Percentiles rank a stretch among this genome's conserved stretches.
Evolutionary conservation across 2,888 invertebrate genomes (phyloP).

Genomic region (Dasypogon diadema): DNA sequence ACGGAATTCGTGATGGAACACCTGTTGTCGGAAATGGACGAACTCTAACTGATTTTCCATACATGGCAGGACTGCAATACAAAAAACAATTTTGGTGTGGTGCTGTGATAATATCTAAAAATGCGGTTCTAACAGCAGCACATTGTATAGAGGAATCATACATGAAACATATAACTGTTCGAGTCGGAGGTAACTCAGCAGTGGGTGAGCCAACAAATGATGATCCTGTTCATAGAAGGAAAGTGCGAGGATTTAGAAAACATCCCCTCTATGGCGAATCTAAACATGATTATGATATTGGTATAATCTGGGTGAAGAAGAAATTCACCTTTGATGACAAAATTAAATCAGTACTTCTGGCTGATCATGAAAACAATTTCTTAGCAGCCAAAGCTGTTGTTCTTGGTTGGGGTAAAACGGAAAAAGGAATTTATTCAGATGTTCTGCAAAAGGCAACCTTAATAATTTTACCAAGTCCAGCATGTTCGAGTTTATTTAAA

Average conservation of each 20-base stretch:
- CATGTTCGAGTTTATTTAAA: not conserved
- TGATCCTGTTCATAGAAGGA: not conserved
- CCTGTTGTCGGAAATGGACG: not conserved
- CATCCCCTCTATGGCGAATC: not conserved
- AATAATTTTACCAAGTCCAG: not conserved
- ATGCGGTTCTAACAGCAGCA: slow-evolving; percentile 19
- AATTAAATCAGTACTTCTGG: not conserved
- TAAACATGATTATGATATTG: not conserved
- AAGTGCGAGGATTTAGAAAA: not conserved
- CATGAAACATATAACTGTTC: not conserved
- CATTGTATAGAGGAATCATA: not conserved
- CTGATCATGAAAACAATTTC: not conserved
- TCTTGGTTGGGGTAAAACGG: slow-evolving; percentile 13
- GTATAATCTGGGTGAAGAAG: not conserved
- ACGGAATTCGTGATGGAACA: not conserved
- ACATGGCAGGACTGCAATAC: slow-evolving; percentile 5
- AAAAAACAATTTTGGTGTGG: slow-evolving; percentile 21
- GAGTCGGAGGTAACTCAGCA: slow-evolving; percentile 17
- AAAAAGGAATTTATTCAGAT: not conserved
- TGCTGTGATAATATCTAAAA: not conserved
- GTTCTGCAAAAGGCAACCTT: not conserved
- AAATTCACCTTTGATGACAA: not conserved
- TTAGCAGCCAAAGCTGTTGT: not conserved
- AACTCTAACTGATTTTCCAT: not conserved
- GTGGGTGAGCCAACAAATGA: not conserved